Evolutionary conservation across 2,113 vertebrate species (phyloP).

Genomic region (Mus spicilegus): DNA sequence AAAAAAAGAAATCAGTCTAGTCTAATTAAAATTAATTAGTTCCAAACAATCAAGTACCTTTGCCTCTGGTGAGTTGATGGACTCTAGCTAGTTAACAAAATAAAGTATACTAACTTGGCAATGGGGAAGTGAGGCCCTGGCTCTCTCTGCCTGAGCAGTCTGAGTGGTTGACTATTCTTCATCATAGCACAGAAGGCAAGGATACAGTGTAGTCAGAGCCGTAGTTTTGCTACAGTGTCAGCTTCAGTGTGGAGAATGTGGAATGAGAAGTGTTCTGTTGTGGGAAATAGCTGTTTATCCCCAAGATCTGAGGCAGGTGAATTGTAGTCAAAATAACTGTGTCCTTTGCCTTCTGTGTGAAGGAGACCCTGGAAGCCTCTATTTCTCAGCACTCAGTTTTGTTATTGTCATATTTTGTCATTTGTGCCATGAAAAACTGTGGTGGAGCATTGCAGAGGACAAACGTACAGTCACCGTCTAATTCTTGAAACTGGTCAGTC

Average conservation of each 20-base stretch:
- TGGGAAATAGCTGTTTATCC: neutral
- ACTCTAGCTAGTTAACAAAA: neutral
- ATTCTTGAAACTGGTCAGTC: neutral
- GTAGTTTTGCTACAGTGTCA: neutral
- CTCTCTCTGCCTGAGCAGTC: neutral
- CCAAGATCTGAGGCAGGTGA: neutral
- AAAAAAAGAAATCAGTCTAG: too few relatives aligned
- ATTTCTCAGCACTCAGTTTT: neutral
- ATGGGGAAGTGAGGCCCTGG: neutral
- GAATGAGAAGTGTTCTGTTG: neutral
- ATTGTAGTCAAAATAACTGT: neutral
- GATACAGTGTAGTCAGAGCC: neutral
- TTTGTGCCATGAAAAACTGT: neutral
- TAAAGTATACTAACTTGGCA: neutral
- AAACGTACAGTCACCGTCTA: neutral
- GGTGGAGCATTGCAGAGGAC: neutral
- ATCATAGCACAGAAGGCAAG: neutral
- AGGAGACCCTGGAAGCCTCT: neutral
- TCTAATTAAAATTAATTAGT: neutral
- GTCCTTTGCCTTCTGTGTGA: neutral
- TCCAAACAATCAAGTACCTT: neutral
- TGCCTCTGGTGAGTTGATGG: neutral
- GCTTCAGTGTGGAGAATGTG: neutral
- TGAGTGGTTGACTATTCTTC: neutral
- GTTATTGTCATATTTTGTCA: neutral